Base-by-base conservation (phyloP, 1,140 invertebrate species). In the Trachymyrmex cornetzi region DNA sequence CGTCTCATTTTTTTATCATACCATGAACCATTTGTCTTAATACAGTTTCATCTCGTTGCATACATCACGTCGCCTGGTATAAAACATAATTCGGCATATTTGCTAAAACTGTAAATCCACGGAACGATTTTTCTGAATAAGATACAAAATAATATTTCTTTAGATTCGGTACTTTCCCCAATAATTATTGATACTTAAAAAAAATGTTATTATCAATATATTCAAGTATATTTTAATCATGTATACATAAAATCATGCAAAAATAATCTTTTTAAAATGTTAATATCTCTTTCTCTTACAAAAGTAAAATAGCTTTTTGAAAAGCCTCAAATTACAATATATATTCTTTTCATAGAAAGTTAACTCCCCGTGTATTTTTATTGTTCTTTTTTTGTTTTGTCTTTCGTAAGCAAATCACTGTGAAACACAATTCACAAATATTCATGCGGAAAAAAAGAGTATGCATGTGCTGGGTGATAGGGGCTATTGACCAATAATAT, bases 1-100 rank as follows among this genome's bases (percentile, higher is more conserved):
- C 80, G 89, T 86, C 69, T 90, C 81, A 81, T 90, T 86, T 84
- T 90, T 86, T 88, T 86, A 82, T 88, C 87, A 85, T 75, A 53
- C 59, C 64, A 34, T 44, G 81, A 63, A 88, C 81, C 89, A 75
- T 90, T 90, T 90, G 74, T 90, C 85, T 90, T 89, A 84, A 90
- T 90, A 90, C 69, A 89, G 75, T 75, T 71, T 61, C 57, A 77
- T 87, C 77, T 87, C 72, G 71, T 34, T 87, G 88, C 85, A 77
- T 72, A 53, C 85, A 89, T 89, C 77, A 77, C 66, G 12, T 7
- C 34, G 34, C 34, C 87, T 66, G 44, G 55, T 38, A 44, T 44
- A 59, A 89, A 89, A 89, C 75, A 80, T 55, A 67, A 22, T 48
- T 50, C 16, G 14, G 50, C 64, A 64, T 84, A 44, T 48, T 89